A percentile compares a stretch with the other conserved stretches of the same genome.
phyloP scores from a whole-genome alignment of 2,888 invertebrate species.

The Erebia epiphron region DNA sequence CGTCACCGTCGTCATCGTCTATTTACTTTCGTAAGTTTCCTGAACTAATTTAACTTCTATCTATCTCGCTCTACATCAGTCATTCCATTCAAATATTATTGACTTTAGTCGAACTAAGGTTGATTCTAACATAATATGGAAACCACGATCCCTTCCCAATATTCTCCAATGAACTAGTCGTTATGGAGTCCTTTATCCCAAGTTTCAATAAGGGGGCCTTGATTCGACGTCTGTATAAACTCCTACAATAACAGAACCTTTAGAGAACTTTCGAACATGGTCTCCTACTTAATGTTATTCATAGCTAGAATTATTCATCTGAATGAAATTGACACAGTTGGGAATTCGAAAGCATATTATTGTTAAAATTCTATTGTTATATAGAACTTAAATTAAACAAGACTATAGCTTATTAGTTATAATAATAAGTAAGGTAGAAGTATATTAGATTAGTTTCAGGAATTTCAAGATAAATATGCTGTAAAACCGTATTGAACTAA shows the following conservation, averaged over 20 bases:
- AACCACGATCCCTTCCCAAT: neutral
- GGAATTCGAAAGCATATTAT: neutral
- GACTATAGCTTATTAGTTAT: neutral
- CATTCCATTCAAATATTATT: neutral
- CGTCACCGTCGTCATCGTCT: no score
- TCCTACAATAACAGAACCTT: conserved; percentile 7
- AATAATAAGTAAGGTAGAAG: no score
- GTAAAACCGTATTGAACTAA: no score
- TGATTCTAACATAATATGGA: neutral
- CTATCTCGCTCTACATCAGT: neutral
- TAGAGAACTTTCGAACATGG: neutral
- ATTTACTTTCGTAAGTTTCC: no score
- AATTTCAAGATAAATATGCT: no score
- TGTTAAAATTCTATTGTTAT: no score
- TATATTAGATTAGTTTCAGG: no score
- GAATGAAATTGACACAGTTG: neutral
- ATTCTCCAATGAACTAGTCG: conserved; percentile 5
- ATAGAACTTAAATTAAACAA: neutral
- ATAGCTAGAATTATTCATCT: neutral
- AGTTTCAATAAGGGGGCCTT: neutral
- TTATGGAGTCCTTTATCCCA: conserved; percentile 18
- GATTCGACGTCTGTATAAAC: conserved; percentile 12
- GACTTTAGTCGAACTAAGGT: neutral
- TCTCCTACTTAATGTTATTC: neutral
- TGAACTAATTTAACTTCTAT: no score